These are phyloP conservation scores for Rhea pennata DNA, from an alignment of 2,113 vertebrate genomes.

Conservation along the genomic window DNA sequence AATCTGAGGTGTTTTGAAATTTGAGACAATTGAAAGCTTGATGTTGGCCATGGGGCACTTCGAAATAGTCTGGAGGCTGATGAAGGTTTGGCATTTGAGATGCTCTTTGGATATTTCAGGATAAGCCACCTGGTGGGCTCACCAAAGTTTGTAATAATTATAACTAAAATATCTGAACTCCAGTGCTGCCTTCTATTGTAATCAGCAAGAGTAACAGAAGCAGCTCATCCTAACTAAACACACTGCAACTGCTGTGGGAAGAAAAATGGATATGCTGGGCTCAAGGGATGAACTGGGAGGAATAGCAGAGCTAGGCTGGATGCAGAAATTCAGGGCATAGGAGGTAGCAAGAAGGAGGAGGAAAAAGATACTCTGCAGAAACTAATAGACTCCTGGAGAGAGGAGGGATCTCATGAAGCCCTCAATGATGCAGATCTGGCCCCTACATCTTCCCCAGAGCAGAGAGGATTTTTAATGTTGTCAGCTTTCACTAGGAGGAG, in stretches of 20 bases:
- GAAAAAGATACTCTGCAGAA: neutral
- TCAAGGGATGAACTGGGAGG: neutral
- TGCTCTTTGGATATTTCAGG: neutral
- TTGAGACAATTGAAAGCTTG: slow-evolving; percentile 8
- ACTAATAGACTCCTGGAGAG: neutral
- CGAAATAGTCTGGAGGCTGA: neutral
- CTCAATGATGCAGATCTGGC: neutral
- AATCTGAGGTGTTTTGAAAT: slow-evolving; percentile 4
- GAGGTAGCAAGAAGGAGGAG: neutral
- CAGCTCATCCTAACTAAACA: neutral
- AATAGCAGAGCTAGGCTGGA: neutral
- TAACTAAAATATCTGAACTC: slow-evolving; percentile 50
- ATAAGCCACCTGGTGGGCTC: slow-evolving; percentile 61
- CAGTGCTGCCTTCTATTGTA: slow-evolving; percentile 36
- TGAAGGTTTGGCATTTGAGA: slow-evolving; percentile 18
- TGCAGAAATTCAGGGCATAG: neutral
- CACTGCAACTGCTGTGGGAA: neutral
- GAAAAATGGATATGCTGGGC: neutral
- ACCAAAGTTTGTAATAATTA: slow-evolving; percentile 41
- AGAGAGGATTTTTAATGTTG: neutral
- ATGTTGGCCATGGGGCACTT: slow-evolving; percentile 25
- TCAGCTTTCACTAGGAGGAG: neutral
- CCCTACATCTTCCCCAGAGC: neutral
- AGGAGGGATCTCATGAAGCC: neutral
- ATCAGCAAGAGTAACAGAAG: slow-evolving; percentile 19